Evolutionary conservation across 2,888 invertebrate species (phyloP).

Genomic region (Clanis bilineata): DNA sequence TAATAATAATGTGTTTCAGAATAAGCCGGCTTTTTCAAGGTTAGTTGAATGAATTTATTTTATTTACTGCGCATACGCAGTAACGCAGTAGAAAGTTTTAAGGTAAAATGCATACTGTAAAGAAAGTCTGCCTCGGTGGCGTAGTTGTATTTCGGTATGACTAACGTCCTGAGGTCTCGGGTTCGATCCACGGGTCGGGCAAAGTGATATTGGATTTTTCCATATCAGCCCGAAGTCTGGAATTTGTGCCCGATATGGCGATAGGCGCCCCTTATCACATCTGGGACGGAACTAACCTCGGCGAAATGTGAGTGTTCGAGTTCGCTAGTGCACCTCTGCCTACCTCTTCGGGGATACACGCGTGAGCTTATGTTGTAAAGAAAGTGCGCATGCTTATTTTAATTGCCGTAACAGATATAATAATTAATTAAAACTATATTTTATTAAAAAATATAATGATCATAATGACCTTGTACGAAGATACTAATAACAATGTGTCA

Average conservation of each 20-base stretch:
- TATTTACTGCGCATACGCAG: not conserved
- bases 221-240: too few relatives aligned
- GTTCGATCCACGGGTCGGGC: too few relatives aligned
- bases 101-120: not conserved
- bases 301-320: too few relatives aligned
- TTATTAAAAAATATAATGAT: not conserved
- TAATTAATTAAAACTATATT: not conserved
- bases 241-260: too few relatives aligned
- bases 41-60: not conserved
- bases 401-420: not conserved
- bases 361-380: too few relatives aligned
- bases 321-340: too few relatives aligned
- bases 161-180: too few relatives aligned
- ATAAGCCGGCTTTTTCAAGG: slow-evolving; percentile 1
- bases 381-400: not conserved
- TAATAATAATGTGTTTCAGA: not conserved
- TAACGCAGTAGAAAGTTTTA: not conserved
- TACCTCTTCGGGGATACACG: too few relatives aligned
- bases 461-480: not conserved
- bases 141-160: too few relatives aligned
- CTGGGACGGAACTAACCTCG: too few relatives aligned
- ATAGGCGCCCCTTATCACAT: too few relatives aligned
- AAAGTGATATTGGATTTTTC: too few relatives aligned
- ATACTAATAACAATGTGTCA: not conserved
- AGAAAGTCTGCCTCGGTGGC: not conserved